Percentiles rank a stretch among this genome's conserved stretches.
Conservation (phyloP, 2,113 vertebrate species). For the Periophthalmus modestus region DNA sequence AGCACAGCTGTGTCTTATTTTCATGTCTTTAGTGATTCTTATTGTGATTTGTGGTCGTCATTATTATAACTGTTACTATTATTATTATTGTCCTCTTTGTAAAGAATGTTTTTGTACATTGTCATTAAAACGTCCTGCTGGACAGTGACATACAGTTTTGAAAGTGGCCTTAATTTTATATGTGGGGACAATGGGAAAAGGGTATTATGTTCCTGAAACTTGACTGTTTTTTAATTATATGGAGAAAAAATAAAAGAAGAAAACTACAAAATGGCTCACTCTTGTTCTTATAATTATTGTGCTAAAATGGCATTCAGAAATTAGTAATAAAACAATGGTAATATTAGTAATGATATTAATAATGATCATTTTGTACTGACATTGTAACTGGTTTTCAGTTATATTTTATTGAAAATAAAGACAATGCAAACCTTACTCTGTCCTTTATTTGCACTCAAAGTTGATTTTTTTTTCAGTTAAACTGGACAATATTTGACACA, state of each 20-base stretch:
- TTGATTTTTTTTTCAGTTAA: background rate
- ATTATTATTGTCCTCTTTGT: conserved; percentile 74
- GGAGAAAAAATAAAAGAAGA: conserved; percentile 75
- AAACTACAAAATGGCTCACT: conserved; percentile 68
- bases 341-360: conserved; percentile 70
- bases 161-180: conserved; percentile 80
- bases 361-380: conserved; percentile 55
- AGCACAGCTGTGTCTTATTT: conserved; percentile 50
- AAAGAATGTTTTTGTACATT: conserved; percentile 76
- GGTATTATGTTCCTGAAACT: conserved; percentile 71
- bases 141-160: conserved; percentile 79
- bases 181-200: conserved; percentile 71
- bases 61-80: conserved; percentile 75
- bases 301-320: conserved; percentile 46
- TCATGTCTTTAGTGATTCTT: conserved; percentile 52
- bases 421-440: conserved; percentile 66
- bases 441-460: conserved; percentile 57
- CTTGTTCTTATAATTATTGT: conserved; percentile 65
- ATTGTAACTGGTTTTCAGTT: conserved; percentile 60
- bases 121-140: conserved; percentile 82
- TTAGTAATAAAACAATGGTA: conserved; percentile 62
- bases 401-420: conserved; percentile 71
- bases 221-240: conserved; percentile 69
- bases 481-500: background rate
- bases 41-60: conserved; percentile 67